Percentiles rank a stretch among this genome's conserved stretches.
phyloP scores from a whole-genome alignment of 2,113 vertebrate species.

The Gasterosteus aculeatus region DNA sequence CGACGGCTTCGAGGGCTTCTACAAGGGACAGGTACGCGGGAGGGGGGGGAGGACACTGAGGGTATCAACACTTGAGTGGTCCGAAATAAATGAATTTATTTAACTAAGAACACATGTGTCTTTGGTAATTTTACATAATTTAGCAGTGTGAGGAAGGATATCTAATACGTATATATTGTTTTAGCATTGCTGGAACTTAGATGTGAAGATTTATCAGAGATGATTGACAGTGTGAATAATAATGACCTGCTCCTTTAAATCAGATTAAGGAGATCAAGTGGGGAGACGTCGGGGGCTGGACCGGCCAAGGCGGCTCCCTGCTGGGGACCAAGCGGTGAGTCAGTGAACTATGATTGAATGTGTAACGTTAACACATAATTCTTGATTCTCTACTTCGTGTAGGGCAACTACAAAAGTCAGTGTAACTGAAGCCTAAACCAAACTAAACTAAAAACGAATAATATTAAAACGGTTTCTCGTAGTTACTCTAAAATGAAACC shows the following conservation, averaged over 20 bases:
- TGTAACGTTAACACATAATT: neutral
- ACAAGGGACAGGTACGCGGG: conserved; percentile 84
- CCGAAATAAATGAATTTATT: neutral
- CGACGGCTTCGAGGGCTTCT: conserved; percentile 94
- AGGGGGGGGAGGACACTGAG: no score
- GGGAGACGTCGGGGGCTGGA: conserved; percentile 95
- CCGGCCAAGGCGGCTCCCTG: conserved; percentile 94
- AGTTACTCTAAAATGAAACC: neutral
- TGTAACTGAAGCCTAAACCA: no score
- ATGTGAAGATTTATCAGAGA: neutral
- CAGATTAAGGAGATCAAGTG: conserved; percentile 95
- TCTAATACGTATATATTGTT: no score
- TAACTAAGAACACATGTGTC: neutral
- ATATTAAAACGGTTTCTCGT: neutral
- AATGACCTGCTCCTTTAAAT: neutral
- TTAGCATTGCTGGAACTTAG: no score
- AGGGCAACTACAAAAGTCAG: no score
- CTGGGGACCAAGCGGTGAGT: conserved; percentile 95
- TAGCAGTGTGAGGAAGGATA: no score
- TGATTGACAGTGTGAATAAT: neutral
- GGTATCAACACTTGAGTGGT: no score
- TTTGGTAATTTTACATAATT: neutral
- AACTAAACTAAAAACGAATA: no score
- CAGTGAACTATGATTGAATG: no score
- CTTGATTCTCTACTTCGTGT: no score